Base-by-base conservation (phyloP, 2,888 invertebrate species). In the Malthinus flaveolus region DNA sequence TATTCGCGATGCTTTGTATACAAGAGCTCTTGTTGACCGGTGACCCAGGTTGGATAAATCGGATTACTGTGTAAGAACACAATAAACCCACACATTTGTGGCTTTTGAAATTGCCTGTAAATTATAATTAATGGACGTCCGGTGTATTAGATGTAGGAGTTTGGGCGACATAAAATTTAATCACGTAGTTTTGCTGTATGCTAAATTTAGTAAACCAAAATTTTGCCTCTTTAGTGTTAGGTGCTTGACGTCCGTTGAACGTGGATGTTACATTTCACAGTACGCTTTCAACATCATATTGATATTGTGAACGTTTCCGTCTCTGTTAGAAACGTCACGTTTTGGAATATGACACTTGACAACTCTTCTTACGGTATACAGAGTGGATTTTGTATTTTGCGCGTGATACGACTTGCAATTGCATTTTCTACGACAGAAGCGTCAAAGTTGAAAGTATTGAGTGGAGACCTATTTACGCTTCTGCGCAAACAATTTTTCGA, bases 381-480 rank as follows among this genome's bases (percentile, higher is more conserved):
- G 64, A 65, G 66, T 68, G 64, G 66, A 68, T 68, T 68, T 67
- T 63, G 65, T 64, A 63, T 62, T 62, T 55, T 48, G 59, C 59
- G 66, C 67, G 68, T 68, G 67, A 63, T 64, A 49, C 39, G 68
- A 67, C 66, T 68, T 36, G 51, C 56, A 59, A 65, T 63, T 64
- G 62, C 62, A 54, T 49, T 63, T 63, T 62, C 61, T 64, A 64
- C 61, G 62, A 62, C 61, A 23, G 23, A 23, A 23, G 5, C 23
- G 23, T 23, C n/a, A n/a, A n/a, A n/a, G n/a, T n/a, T n/a, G n/a
- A n/a, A n/a, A 64, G 5, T 23, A 66, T 64, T 56, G 62, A 54
- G 50, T 23, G 32, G 44, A 23, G 11, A 32, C 33, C 7, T n/a
- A n/a, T n/a, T n/a, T n/a, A 23, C 42, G 23, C 23, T 23, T 23